Base-by-base conservation (phyloP, 1,140 invertebrate genomes). In the Aculops lycopersici region DNA sequence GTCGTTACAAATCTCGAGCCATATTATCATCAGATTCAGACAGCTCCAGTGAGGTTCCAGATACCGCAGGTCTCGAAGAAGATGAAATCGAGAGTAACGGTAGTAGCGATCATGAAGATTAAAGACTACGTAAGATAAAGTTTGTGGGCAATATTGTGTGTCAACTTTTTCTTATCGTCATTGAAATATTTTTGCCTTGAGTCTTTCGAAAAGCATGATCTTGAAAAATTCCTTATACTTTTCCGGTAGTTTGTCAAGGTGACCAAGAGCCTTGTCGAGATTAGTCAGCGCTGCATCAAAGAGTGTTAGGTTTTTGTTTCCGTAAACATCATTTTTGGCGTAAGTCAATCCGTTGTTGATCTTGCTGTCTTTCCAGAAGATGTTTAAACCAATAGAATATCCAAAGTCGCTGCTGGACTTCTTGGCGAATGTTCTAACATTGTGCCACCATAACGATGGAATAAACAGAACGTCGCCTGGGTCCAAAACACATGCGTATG, bases 371-470 rank as follows among this genome's bases (percentile, higher is more conserved):
- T 50, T 62, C 66, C 66, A 68, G 52, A 68, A 68, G 2, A 67
- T 57, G 52, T 68, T 68, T 0, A 68, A 60, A 12, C 64, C 63
- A 35, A 68, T 52, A 35, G 62, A 57, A 51, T 59, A 64, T n/a
- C n/a, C n/a, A n/a, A n/a, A n/a, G n/a, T n/a, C n/a, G n/a, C n/a
- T n/a, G n/a, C n/a, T n/a, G n/a, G n/a, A n/a, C n/a, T n/a, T n/a
- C n/a, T n/a, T n/a, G 12, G 62, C 57, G 15, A 59, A 21, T 14
- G 63, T 57, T 17, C 53, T 56, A 17, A 65, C 59, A 49, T 65
- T 67, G 46, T 69, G 66, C 45, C 67, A 66, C 66, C 66, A 69
- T n/a, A 68, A 50, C 16, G 64, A 62, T 59, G 67, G 67, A 41
- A 70, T 67, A 45, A 63, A 68, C 24, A 69, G 47, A 47, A 67